Conservation (phyloP, 2,888 invertebrate species). For the Cantharis rufa region DNA sequence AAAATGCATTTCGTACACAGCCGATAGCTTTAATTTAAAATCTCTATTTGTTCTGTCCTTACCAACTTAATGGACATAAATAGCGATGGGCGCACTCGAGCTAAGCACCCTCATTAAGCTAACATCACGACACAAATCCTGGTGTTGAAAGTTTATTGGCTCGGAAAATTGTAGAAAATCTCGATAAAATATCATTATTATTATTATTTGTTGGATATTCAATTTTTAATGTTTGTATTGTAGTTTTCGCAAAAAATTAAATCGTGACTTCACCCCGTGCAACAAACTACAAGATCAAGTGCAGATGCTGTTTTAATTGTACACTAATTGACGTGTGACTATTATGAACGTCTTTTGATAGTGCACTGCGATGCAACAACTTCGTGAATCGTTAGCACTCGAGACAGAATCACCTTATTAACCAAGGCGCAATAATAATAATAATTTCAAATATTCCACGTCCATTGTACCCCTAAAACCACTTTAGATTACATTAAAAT, state of each 20-base stretch:
- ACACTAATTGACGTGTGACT: constrained; percentile 33
- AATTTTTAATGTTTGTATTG: neutral
- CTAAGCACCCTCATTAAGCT: neutral
- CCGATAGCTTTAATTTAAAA: neutral
- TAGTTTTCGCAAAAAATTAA: neutral
- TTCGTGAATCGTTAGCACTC: constrained; percentile 23
- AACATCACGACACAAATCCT: neutral
- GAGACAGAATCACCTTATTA: constrained; percentile 1
- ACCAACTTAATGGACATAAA: neutral
- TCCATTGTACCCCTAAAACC: neutral
- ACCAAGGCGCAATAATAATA: neutral
- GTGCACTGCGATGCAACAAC: constrained; percentile 10
- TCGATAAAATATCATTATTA: neutral
- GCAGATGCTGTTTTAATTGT: constrained; percentile 29
- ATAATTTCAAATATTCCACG: neutral
- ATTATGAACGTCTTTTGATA: constrained; percentile 28
- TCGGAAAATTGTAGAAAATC: neutral
- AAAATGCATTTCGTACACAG: neutral
- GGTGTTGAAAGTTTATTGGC: neutral
- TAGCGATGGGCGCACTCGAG: neutral
- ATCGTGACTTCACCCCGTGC: constrained; percentile 19
- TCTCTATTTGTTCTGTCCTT: neutral
- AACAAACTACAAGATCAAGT: constrained; percentile 11
- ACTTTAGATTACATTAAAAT: neutral
- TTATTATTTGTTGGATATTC: neutral